A percentile compares a stretch with the other conserved stretches of the same genome.
Evolutionary conservation across 2,113 vertebrate genomes (phyloP).

Genomic region (Cairina moschata): DNA sequence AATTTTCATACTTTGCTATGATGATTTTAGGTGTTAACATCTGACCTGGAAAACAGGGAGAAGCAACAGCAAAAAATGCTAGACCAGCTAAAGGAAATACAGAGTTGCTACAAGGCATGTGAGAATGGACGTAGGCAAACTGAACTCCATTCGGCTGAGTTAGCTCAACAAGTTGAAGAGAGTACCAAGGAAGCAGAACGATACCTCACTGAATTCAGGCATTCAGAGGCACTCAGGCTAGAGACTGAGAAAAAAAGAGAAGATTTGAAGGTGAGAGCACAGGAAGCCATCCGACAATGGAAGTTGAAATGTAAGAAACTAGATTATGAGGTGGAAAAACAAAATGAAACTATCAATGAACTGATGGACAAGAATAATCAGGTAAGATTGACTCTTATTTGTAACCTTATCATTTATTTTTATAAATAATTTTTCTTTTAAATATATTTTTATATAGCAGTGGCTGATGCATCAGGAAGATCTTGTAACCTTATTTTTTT

Average conservation of each 20-base stretch:
- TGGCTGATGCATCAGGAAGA: not conserved
- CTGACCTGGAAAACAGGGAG: constrained; percentile 84
- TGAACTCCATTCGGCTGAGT: constrained; percentile 72
- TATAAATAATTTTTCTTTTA: too few relatives aligned
- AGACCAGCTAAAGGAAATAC: constrained; percentile 87
- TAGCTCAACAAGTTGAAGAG: constrained; percentile 78
- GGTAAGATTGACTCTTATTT: constrained; percentile 66
- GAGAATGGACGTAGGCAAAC: constrained; percentile 70
- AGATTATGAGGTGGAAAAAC: constrained; percentile 83
- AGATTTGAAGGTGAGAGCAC: constrained; percentile 87
- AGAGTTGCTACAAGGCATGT: constrained; percentile 80
- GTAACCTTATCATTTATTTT: not conserved
- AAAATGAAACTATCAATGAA: constrained; percentile 63
- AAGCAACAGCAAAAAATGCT: constrained; percentile 88
- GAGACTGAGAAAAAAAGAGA: constrained; percentile 84
- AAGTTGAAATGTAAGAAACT: constrained; percentile 87
- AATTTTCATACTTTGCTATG: not conserved
- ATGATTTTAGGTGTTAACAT: constrained; percentile 73
- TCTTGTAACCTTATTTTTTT: not conserved
- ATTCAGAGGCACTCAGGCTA: constrained; percentile 80
- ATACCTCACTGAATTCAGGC: constrained; percentile 74
- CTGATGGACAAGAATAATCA: constrained; percentile 79
- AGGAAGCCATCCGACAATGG: constrained; percentile 89
- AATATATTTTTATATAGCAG: not conserved
- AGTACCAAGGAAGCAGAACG: constrained; percentile 76